Evolutionary conservation across 1,140 invertebrate species (phyloP).

Genomic region (Philotrypesis tridentata): DNA sequence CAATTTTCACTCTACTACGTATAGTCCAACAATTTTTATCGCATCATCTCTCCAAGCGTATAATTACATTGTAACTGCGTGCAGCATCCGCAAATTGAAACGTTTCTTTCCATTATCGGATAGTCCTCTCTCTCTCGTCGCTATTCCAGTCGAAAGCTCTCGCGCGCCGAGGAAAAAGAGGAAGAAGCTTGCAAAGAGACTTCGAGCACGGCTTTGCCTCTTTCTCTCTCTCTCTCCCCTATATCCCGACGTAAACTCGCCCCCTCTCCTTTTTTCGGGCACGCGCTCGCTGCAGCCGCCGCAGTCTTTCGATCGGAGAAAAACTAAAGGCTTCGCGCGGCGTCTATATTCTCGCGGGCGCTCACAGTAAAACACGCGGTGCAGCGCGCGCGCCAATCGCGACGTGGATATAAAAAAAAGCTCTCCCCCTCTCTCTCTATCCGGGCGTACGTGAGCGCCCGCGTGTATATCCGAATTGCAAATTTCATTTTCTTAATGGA

Average conservation of each 20-base stretch:
- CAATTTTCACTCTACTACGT: too few species aligned
- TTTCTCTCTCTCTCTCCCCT: background rate
- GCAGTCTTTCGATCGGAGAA: background rate
- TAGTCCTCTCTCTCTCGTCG: background rate
- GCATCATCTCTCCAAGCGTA: too few species aligned
- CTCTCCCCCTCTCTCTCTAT: too few species aligned
- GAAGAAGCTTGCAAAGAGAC: background rate
- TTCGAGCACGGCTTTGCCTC: too few species aligned
- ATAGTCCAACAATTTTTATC: too few species aligned
- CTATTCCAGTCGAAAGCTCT: background rate
- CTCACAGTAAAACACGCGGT: background rate
- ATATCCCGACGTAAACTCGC: background rate
- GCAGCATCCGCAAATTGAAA: too few species aligned
- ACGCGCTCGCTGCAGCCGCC: too few species aligned
- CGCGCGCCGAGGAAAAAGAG: background rate
- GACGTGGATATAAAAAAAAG: conserved; percentile 27
- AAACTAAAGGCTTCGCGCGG: background rate
- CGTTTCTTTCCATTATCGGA: background rate
- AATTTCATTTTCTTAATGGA: conserved; percentile 57
- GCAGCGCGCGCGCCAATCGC: conserved; percentile 32
- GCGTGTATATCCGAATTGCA: conserved; percentile 47
- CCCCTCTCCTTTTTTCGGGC: background rate
- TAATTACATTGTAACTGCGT: too few species aligned
- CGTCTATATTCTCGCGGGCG: too few species aligned
- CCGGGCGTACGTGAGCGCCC: background rate